Conservation (phyloP, 2,113 vertebrate species). For the Emydocephalus ijimae region DNA sequence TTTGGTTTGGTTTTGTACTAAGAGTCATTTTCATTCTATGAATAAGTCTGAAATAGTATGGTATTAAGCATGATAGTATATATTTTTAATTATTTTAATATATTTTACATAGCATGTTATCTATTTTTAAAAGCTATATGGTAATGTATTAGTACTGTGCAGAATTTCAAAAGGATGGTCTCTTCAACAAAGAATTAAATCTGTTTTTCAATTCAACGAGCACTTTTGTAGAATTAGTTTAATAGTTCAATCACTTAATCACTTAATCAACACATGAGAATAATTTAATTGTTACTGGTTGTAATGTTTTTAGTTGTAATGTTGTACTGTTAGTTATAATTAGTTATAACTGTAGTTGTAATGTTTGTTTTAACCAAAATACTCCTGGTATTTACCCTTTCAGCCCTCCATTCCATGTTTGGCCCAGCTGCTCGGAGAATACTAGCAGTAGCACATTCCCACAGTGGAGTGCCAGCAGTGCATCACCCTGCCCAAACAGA, state of each 20-base stretch:
- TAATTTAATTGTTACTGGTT: background rate
- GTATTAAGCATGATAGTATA: background rate
- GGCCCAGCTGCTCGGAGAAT: slow-evolving; percentile 72
- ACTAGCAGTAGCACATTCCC: slow-evolving; percentile 69
- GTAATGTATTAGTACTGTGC: background rate
- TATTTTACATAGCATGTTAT: background rate
- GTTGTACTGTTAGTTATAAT: background rate
- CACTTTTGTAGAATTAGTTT: background rate
- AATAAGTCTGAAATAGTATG: background rate
- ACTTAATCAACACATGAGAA: background rate
- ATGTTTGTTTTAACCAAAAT: background rate
- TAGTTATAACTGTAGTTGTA: background rate
- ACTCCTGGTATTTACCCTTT: background rate
- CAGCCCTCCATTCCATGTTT: slow-evolving; percentile 74
- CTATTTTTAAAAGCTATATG: background rate
- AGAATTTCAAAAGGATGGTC: background rate
- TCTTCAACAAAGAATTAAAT: background rate
- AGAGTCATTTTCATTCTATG: background rate
- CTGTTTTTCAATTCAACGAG: background rate
- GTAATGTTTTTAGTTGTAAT: background rate
- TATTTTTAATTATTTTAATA: background rate
- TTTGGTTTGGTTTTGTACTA: background rate
- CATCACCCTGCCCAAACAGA: slow-evolving; percentile 40
- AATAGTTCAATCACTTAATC: background rate
- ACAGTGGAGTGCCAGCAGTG: slow-evolving; percentile 24